Evolutionary conservation across 2,113 vertebrate genomes (phyloP).

Genomic region (Tragelaphus strepsiceros): DNA sequence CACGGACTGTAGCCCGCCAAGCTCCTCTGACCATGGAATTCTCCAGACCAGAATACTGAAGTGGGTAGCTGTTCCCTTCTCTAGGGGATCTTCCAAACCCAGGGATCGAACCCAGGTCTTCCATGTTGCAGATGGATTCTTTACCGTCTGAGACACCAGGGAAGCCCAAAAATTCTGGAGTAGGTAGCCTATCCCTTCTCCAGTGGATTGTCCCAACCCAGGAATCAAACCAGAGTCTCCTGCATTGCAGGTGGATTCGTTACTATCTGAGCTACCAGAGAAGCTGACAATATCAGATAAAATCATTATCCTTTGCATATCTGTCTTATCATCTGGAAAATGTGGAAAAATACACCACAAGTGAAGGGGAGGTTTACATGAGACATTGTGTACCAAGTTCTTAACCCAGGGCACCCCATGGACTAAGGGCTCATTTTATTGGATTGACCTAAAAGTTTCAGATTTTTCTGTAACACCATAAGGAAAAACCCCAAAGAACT

Average conservation of each 20-base stretch:
- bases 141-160: not conserved
- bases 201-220: not conserved
- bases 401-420: too few species aligned
- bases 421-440: not conserved
- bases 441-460: not conserved
- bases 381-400: not conserved
- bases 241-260: not conserved
- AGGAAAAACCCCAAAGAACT: not conserved
- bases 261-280: not conserved
- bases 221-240: not conserved
- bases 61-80: not conserved
- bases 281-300: not conserved
- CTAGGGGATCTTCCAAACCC: not conserved
- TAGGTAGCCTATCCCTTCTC: not conserved
- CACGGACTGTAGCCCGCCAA: rapidly evolving
- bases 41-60: not conserved
- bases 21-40: not conserved
- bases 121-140: not conserved
- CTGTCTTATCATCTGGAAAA: not conserved
- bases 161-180: not conserved
- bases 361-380: not conserved
- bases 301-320: not conserved
- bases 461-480: not conserved
- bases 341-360: not conserved
- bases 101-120: not conserved